Evolutionary conservation across 2,888 invertebrate genomes (phyloP).

Genomic region (Opisthograptis luteolata): DNA sequence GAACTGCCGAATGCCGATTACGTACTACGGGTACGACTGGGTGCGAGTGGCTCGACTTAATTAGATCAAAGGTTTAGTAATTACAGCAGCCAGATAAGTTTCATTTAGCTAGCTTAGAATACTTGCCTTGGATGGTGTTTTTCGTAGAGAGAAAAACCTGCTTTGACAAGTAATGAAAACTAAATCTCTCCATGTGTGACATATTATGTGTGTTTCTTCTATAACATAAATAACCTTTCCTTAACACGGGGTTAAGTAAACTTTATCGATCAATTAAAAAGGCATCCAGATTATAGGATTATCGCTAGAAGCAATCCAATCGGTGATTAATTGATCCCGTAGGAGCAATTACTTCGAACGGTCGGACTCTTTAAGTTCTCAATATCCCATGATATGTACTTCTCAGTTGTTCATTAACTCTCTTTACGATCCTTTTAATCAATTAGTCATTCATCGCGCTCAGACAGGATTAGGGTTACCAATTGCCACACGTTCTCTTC

Average conservation of each 20-base stretch:
- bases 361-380: not conserved
- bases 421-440: conserved; percentile 19
- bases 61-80: conserved; percentile 43
- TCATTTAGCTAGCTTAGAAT: too few species aligned
- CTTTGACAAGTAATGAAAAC: too few species aligned
- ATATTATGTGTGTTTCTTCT: too few species aligned
- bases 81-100: not conserved
- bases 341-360: conserved; percentile 3
- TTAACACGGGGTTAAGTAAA: not conserved
- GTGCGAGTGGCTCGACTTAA: conserved; percentile 38
- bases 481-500: not conserved
- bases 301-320: conserved; percentile 7
- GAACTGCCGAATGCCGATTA: conserved; percentile 3
- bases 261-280: conserved; percentile 2
- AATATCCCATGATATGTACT: conserved; percentile 3
- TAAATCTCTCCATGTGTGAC: too few species aligned
- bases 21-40: not conserved
- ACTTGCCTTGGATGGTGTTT: too few species aligned
- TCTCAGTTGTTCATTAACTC: conserved; percentile 15
- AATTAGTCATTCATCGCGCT: conserved; percentile 21
- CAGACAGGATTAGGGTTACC: conserved; percentile 8
- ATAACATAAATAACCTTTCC: too few species aligned
- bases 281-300: not conserved
- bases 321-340: not conserved
- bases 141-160: too few species aligned